Evolutionary conservation across 2,888 invertebrate species (phyloP), one percentile per base, ranked within the genome.

Genomic region (Drosophila neotestacea): DNA sequence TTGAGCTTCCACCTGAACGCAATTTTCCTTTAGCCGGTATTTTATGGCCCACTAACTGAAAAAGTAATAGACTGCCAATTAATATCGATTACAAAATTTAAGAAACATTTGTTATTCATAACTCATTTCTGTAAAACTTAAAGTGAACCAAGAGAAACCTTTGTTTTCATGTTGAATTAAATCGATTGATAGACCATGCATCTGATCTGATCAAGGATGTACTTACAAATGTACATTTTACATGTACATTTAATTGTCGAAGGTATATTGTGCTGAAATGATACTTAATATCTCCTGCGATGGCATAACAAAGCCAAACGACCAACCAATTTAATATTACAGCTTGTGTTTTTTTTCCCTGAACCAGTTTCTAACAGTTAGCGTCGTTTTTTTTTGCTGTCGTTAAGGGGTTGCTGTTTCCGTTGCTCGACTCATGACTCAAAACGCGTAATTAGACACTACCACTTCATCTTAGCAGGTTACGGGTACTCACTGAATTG

Each of bases 21-120:
- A 96, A 94, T 36, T 95, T 93, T 52, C 97, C 97, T 52, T 96
- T 95, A 10, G 96, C 95, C 82, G 96, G 95, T 83, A 97, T 95
- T 30, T 94, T 93, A 89, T 96, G 95, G 0, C 96, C 96, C 4
- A 96, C 96, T 79, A 97, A 93, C 97, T 97, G 62, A 6, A 66
- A 64, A 61, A 39, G 27, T 38, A 10, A 36, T 36, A 56, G 11
- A 56, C 9, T 36, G 38, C 27, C 9, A 63, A 63, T 34, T 63
- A 55, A 22, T 46, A 47, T 27, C 13, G 36, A 39, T 62, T 52
- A 28, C 44, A 46, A 46, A 62, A 62, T 39, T 11, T 38, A 16
- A 13, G 10, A 41, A 58, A 50, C 46, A 9, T 41, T 34, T 36
- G 16, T 16, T 48, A 16, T 30, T 30, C n/a, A 9, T 7, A 47